Evolutionary conservation across 2,797 vertebrate species (phyloP).

Genomic region (Pogoniulus pusillus): DNA sequence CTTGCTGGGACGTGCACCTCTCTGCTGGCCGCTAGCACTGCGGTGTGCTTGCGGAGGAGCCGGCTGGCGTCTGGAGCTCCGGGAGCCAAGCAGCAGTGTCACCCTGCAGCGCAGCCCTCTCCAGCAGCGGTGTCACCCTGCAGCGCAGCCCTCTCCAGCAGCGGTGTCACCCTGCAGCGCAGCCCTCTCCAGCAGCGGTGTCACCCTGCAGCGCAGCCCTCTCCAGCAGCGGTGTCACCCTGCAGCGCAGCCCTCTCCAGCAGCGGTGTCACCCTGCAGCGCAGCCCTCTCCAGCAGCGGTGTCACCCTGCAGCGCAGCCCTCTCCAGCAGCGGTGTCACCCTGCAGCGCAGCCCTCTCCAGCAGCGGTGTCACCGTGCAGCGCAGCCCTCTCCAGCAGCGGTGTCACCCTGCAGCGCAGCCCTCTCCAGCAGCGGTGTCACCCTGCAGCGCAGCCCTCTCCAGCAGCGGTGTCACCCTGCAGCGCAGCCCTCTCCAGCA

Average conservation of each 20-base stretch:
- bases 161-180: neutral
- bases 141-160: neutral
- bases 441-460: neutral
- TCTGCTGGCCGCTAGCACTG: fast-evolving
- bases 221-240: neutral
- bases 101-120: neutral
- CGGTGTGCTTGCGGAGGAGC: neutral
- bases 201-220: neutral
- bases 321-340: neutral
- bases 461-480: neutral
- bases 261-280: neutral
- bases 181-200: neutral
- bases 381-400: neutral
- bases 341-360: neutral
- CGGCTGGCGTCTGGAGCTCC: neutral
- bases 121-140: neutral
- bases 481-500: neutral
- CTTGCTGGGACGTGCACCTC: fast-evolving
- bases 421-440: neutral
- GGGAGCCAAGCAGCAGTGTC: no score
- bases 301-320: neutral
- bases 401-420: neutral
- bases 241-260: neutral
- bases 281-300: neutral
- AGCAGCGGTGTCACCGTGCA: neutral